Evolutionary conservation across 1,140 invertebrate species (phyloP), one percentile per base, ranked within the genome.

Genomic region (Leptoteleia sp.): DNA sequence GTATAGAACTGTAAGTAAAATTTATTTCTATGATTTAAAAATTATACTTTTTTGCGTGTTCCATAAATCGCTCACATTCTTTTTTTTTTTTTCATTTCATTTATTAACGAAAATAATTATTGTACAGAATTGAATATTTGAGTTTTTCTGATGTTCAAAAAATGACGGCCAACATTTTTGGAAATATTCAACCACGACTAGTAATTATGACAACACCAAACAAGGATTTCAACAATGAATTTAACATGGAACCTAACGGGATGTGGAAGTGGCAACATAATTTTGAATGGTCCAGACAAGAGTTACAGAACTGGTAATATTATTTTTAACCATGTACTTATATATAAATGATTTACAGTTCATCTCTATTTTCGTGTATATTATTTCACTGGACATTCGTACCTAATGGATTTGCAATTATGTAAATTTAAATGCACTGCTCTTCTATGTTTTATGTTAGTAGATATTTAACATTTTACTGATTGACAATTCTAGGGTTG

Each of bases 201-300:
- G 95, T 91, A 0, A 88, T 98, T 7, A 91, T 98, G 43, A 97
- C 96, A 8, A 98, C 97, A 25, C 97, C 97, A 9, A 98, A 98
- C 91, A 91, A 90, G 0, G 96, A 98, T 55, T 98, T 95, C 76
- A 98, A 98, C 91, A 90, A 93, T 0, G 83, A 97, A 1, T 97
- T 98, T 84, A 76, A 88, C 16, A 91, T 68, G 54, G 12, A 92
- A 76, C 81, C 91, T 1, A 91, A 90, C 55, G 91, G 91, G 8
- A 93, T 96, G 62, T 91, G 97, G 64, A 95, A 98, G 88, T 88
- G 91, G 82, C 97, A 98, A 90, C 97, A 98, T 85, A 96, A 97
- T 86, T 98, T 98, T 91, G 97, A 98, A 88, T 98, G 97, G 97
- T 94, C 91, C 1, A 92, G 94, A 79, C 79, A 92, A 78, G 92